These are phyloP conservation scores for Patagioenas fasciata DNA, from an alignment of 2,113 vertebrate genomes.

Conservation along the genomic window DNA sequence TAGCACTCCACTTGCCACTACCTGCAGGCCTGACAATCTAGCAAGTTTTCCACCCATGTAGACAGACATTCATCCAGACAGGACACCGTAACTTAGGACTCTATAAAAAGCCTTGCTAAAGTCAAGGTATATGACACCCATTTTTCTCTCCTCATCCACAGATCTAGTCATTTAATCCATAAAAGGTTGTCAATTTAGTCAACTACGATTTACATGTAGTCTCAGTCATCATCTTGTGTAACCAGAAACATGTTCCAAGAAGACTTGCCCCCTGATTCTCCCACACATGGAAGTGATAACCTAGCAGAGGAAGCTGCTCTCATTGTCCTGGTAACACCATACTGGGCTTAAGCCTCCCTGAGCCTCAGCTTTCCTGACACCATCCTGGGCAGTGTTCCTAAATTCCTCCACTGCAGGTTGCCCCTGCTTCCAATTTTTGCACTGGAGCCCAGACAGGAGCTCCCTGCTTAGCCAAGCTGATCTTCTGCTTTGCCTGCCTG, in stretches of 20 bases:
- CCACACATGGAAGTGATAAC: neutral
- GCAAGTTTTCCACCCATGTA: neutral
- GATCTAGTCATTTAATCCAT: neutral
- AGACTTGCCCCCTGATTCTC: neutral
- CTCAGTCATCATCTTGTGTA: neutral
- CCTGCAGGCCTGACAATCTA: neutral
- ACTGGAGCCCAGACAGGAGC: neutral
- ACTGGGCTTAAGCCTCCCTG: neutral
- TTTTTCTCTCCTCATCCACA: neutral
- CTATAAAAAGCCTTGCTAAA: neutral
- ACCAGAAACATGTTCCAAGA: neutral
- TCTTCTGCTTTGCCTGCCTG: neutral
- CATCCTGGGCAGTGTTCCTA: neutral
- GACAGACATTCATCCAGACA: neutral
- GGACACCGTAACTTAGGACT: neutral
- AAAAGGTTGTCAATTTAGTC: neutral
- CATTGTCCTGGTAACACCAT: neutral
- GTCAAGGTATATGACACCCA: neutral
- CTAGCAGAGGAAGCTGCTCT: neutral
- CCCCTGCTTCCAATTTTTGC: neutral
- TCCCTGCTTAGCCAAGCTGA: neutral
- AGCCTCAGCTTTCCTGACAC: neutral
- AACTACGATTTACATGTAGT: neutral
- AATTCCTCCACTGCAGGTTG: neutral
- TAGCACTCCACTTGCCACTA: neutral